Evolutionary conservation across 2,888 invertebrate genomes (phyloP).

Genomic region (Xylota sylvarum): DNA sequence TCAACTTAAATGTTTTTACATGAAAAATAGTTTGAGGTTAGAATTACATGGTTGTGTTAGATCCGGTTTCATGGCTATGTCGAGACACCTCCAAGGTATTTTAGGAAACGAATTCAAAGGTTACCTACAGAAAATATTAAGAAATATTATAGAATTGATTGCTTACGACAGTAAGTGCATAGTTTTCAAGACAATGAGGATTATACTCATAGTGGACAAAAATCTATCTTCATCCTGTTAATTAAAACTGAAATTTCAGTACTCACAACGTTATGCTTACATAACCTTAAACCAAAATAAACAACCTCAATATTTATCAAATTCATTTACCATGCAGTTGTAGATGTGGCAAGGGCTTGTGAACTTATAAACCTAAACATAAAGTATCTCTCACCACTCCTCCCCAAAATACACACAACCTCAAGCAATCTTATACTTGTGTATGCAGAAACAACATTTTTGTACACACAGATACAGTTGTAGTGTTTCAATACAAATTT

Average conservation of each 20-base stretch:
- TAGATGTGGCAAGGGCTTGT: neutral
- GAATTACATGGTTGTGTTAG: neutral
- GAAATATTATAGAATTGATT: too few species aligned
- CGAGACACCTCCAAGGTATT: neutral
- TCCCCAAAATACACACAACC: neutral
- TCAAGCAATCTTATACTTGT: neutral
- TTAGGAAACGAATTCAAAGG: too few species aligned
- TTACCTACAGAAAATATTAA: too few species aligned
- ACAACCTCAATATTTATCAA: slow-evolving; percentile 9
- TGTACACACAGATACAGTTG: neutral
- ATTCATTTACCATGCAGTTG: too few species aligned
- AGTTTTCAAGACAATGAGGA: too few species aligned
- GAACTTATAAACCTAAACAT: neutral
- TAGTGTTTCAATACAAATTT: slow-evolving; percentile 18
- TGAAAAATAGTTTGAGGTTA: neutral
- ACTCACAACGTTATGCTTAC: neutral
- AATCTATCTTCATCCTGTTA: neutral
- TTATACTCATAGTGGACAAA: too few species aligned
- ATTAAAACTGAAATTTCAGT: slow-evolving; percentile 10
- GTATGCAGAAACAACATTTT: neutral
- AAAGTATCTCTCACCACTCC: too few species aligned
- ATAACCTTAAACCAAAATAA: neutral
- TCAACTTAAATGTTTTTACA: neutral
- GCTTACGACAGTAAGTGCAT: too few species aligned
- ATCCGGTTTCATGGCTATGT: neutral